Conservation (phyloP, 2,113 vertebrate genomes). For the Strix uralensis region DNA sequence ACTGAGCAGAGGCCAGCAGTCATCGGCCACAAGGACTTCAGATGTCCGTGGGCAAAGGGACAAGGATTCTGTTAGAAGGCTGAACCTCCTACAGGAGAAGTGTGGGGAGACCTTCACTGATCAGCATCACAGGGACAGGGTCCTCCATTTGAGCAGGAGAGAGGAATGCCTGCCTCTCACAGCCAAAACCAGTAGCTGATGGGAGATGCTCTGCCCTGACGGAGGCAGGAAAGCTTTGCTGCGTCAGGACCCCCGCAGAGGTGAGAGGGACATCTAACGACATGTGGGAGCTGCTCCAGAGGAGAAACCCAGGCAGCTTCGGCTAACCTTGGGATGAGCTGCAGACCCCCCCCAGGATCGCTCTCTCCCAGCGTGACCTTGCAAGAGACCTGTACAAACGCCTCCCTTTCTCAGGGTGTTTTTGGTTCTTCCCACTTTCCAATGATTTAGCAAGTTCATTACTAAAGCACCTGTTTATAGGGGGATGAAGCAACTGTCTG, state of each 20-base stretch:
- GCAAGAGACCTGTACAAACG: background rate
- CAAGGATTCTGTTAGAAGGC: background rate
- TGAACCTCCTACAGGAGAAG: background rate
- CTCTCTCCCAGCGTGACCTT: background rate
- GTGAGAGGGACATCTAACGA: background rate
- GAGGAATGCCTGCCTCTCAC: background rate
- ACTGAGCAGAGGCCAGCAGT: background rate
- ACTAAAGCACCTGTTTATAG: background rate
- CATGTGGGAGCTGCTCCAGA: background rate
- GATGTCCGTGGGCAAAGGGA: background rate
- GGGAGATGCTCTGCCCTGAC: background rate
- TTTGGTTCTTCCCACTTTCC: background rate
- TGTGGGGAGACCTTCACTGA: background rate
- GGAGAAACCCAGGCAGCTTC: background rate
- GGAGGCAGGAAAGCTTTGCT: background rate
- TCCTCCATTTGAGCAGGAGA: background rate
- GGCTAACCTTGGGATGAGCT: background rate
- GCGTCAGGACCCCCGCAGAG: background rate
- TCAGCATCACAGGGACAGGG: background rate
- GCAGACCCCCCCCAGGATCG: rapidly evolving
- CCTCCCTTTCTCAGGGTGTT: background rate
- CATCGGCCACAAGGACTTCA: background rate
- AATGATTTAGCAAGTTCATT: background rate
- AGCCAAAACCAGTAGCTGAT: background rate
- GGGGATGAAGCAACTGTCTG: background rate